These are phyloP conservation scores for Petromus typicus DNA, from an alignment of 2,113 vertebrate genomes.

Conservation along the genomic window DNA sequence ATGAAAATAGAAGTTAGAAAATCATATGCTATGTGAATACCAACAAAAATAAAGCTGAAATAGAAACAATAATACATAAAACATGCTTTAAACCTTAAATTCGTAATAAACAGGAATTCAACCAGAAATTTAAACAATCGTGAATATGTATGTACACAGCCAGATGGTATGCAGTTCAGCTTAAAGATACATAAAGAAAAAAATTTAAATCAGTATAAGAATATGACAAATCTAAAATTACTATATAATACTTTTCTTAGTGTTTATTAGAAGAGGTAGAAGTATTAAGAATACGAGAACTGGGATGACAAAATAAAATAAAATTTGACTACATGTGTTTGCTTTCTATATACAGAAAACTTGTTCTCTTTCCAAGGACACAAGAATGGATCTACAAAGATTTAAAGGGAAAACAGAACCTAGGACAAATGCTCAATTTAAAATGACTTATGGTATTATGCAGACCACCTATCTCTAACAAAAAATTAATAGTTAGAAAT, in stretches of 20 bases:
- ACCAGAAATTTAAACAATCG: conserved; percentile 33
- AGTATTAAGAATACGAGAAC: neutral
- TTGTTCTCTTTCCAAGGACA: conserved; percentile 28
- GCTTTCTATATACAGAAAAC: conserved; percentile 14
- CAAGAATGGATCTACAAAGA: neutral
- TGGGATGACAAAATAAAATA: neutral
- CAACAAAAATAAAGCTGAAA: conserved; percentile 45
- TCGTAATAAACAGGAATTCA: conserved; percentile 19
- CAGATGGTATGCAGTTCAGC: neutral
- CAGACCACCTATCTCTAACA: neutral
- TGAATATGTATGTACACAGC: neutral
- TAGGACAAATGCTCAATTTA: neutral
- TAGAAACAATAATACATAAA: conserved; percentile 15
- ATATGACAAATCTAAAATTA: conserved; percentile 34
- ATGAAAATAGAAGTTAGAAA: conserved; percentile 10
- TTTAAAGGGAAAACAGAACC: neutral
- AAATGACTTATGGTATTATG: neutral
- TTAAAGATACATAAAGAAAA: neutral
- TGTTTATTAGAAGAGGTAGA: conserved; percentile 1
- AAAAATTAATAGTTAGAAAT: conserved; percentile 14
- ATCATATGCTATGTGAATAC: neutral
- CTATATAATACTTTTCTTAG: neutral
- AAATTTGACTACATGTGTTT: neutral
- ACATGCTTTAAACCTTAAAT: conserved; percentile 10
- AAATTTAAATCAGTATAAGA: neutral